Conservation (phyloP, 2,113 vertebrate species). For the Heliornis fulica region DNA sequence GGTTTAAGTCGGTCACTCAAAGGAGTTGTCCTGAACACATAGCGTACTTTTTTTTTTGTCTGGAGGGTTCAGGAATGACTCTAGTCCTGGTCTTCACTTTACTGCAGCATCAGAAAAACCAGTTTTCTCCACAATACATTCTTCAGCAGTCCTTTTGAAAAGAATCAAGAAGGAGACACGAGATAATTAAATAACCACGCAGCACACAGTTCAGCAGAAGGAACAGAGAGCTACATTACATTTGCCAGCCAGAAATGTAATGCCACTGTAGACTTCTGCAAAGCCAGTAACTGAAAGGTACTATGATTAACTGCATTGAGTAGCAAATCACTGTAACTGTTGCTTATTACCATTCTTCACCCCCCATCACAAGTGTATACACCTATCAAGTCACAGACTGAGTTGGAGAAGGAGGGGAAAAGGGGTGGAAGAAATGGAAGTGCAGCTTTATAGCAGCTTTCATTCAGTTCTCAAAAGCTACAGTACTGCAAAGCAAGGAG, state of each 20-base stretch:
- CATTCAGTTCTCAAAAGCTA: background rate
- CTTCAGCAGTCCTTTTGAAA: background rate
- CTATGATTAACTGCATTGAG: background rate
- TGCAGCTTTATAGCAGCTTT: background rate
- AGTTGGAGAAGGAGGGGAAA: no score
- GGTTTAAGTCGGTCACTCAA: background rate
- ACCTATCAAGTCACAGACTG: background rate
- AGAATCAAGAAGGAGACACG: constrained; percentile 10
- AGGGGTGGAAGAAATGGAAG: background rate
- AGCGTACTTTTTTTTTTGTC: background rate
- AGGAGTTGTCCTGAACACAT: background rate
- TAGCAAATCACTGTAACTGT: background rate
- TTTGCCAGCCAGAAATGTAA: background rate
- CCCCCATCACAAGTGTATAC: background rate
- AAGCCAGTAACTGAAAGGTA: background rate
- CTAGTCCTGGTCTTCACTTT: background rate
- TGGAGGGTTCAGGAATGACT: background rate
- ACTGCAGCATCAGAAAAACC: background rate
- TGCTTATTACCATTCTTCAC: background rate
- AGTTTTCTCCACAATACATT: background rate
- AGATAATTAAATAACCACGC: background rate
- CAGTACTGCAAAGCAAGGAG: background rate
- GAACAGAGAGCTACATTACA: background rate
- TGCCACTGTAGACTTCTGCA: background rate
- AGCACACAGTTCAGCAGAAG: background rate